Evolutionary conservation across 92 coral and sea anemone genomes (phyloP), one percentile per base, ranked within the genome.

Genomic region (Parazoanthus swiftii): DNA sequence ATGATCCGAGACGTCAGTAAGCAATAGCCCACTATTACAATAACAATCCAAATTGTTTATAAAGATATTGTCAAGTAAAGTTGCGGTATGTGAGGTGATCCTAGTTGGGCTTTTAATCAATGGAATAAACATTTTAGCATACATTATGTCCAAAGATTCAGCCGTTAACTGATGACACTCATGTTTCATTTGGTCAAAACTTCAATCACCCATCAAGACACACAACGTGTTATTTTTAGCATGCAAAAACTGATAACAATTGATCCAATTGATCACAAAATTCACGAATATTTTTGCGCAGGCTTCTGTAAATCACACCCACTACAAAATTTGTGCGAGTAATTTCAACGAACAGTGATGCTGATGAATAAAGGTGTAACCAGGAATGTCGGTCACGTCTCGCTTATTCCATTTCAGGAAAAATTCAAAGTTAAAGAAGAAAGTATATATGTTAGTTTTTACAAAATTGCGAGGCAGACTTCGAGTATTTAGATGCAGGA

Each of bases 251-350:
- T 29, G 88, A 85, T n/a, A 85, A 33, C 8, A 70, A 68, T 70
- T 37, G 38, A 39, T 85, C 76, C 56, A 85, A 36, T n/a, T 63
- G 51, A 85, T 65, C 23, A 48, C 44, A 29, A 85, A 85, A 70
- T 71, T 85, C 59, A 68, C n/a, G 76, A 68, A 70, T 46, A 26
- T 67, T 56, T 77, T 86, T n/a, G 85, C 10, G 77, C 81, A n/a
- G 89, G 89, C 18, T 85, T 76, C 85, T 54, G 76, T 76, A 86
- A 51, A 86, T 86, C 39, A 86, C 74, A 25, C 89, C 89, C 46
- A 86, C 83, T 26, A 86, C 33, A 72, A 29, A 29, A 72, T 72
- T 72, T 72, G 11, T 72, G 11, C 76, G 76, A 72, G 37, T 37
- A 72, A 4, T 5, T 72, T 72, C 39, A 72, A 72, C 18, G 37